A percentile compares a stretch with the other conserved stretches of the same genome.
Evolutionary conservation across 2,888 invertebrate genomes (phyloP).

Genomic region (Tetragonula carbonaria): DNA sequence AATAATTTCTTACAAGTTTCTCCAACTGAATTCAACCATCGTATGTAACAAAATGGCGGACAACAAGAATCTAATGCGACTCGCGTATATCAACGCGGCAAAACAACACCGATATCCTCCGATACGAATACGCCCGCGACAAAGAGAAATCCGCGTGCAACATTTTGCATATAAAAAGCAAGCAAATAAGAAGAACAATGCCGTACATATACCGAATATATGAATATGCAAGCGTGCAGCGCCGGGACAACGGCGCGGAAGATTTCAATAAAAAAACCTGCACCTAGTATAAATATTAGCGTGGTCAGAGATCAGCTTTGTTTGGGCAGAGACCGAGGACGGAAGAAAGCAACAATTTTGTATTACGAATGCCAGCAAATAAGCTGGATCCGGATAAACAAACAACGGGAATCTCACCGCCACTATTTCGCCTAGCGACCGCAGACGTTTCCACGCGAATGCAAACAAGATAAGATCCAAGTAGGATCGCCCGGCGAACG

Average conservation of each 20-base stretch:
- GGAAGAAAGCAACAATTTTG: conserved; percentile 17
- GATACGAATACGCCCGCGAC: background rate
- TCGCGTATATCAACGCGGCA: background rate
- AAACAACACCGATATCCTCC: background rate
- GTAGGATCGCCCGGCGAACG: conserved; percentile 11
- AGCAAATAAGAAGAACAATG: background rate
- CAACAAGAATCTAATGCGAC: too few relatives aligned
- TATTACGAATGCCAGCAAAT: conserved; percentile 2
- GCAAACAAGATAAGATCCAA: conserved; percentile 29
- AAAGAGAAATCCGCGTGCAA: background rate
- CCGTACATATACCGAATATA: too few relatives aligned
- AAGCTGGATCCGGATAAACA: conserved; percentile 17
- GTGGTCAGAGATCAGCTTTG: conserved; percentile 10
- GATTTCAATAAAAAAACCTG: conserved; percentile 41
- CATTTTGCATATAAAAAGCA: background rate
- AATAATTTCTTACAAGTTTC: too few relatives aligned
- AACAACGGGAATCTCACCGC: conserved; percentile 5
- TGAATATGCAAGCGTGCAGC: background rate
- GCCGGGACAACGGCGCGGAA: background rate
- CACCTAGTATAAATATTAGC: background rate
- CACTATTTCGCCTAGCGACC: conserved; percentile 6
- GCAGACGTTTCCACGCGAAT: background rate
- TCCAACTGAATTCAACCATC: too few relatives aligned
- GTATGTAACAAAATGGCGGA: too few relatives aligned
- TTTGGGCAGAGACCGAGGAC: background rate